Evolutionary conservation across 2,888 invertebrate species (phyloP), one percentile per base, ranked within the genome.

Genomic region (Aporophyla nigra): DNA sequence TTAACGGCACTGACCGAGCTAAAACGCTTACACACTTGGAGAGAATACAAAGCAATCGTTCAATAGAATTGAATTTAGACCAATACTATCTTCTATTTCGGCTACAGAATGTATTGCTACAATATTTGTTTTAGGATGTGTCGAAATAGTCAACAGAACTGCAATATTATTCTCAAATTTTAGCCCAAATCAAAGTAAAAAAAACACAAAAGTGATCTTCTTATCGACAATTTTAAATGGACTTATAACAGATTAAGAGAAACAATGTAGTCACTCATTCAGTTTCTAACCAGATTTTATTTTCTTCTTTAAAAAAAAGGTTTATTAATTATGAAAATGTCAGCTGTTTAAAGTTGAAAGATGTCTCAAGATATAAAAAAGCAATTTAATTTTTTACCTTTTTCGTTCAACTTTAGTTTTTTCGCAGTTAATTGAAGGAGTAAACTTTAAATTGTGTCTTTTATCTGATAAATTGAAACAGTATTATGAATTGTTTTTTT

Each of bases 401-500:
- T 56, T 61, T 24, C 16, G 1, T 58, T 21, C 33, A 66, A 40
- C 46, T 62, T 71, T 69, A 51, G 33, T 69, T 67, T 76, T 59
- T 49, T 59, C 56, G 51, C 46, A 66, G 56, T 76, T 40, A 69
- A 59, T 65, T 54, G 53, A 76, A 71, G 7, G 53, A 63, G 19
- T 56, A 65, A 68, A 69, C 51, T 80, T 68, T 51, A 73, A 58
- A 62, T 71, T 71, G 49, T 70, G 59, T 67, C 21, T 62, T 77
- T 54, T 58, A 62, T 53, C 67, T 56, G 75, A 75, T n/a, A 80
- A 71, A 84, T 80, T 71, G 71, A 68, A 69, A 63, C 27, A 65
- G 7, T 68, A 65, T 83, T 59, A 59, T 49, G n/a, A 43, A 72
- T 68, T 54, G 33, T 14, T 5, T 46, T 67, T 46, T 67, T 68